Percentiles rank a stretch among this genome's conserved stretches.
Conservation (phyloP, 2,797 vertebrate genomes). For the Columba guinea region DNA sequence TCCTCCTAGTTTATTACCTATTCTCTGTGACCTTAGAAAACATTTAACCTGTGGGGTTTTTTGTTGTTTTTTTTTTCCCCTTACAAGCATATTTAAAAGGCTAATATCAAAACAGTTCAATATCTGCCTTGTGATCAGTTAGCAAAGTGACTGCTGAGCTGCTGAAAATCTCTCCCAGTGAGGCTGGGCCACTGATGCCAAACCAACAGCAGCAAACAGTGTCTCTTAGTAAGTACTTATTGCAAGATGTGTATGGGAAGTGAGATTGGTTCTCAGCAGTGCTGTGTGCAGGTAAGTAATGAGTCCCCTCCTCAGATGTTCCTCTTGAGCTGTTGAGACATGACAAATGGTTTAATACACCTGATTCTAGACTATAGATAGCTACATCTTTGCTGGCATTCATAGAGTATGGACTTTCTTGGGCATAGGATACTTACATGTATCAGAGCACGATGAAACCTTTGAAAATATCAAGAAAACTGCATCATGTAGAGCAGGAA, state of each 20-base stretch:
- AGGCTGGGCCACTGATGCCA: background rate
- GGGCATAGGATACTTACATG: fast-evolving
- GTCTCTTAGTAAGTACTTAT: background rate
- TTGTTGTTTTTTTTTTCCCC: too few relatives aligned
- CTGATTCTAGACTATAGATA: background rate
- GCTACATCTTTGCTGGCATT: background rate
- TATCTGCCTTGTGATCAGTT: background rate
- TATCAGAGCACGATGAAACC: background rate
- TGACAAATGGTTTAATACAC: background rate
- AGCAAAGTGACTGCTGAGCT: background rate
- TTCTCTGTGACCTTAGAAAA: background rate
- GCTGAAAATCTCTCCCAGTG: background rate
- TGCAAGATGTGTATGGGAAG: background rate
- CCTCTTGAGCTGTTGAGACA: background rate
- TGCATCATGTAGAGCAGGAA: background rate
- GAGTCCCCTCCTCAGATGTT: background rate
- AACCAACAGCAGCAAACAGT: background rate
- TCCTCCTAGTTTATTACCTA: background rate
- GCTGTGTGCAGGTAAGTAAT: background rate
- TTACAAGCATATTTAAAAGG: background rate
- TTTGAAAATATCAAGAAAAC: background rate
- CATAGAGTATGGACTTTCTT: background rate
- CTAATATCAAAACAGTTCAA: background rate
- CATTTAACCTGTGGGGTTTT: background rate
- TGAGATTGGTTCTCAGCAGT: background rate